Evolutionary conservation across 2,888 invertebrate species (phyloP).

Genomic region (Vannuccia rotundouncinata): DNA sequence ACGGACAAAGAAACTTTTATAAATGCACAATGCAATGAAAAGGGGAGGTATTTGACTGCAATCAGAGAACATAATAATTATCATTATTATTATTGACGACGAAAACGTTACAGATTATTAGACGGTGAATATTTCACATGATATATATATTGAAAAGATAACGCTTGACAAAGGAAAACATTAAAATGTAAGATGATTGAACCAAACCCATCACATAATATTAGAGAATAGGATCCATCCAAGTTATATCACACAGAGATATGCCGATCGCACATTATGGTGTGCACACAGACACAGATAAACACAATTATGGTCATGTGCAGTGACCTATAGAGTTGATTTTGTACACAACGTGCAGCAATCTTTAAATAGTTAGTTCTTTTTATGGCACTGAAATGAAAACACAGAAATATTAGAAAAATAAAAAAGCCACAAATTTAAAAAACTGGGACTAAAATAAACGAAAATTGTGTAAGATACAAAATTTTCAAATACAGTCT

Average conservation of each 20-base stretch:
- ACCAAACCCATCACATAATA: conserved; percentile 15
- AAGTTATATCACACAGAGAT: not conserved
- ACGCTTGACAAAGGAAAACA: conserved; percentile 2
- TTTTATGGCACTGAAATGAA: conserved; percentile 2
- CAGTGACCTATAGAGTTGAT: not conserved
- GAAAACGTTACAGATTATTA: not conserved
- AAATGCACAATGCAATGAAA: conserved; percentile 10
- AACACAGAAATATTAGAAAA: too few relatives aligned
- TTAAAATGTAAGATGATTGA: not conserved
- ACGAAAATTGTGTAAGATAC: too few relatives aligned
- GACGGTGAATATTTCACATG: not conserved
- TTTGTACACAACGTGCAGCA: conserved; percentile 4
- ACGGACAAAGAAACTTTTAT: conserved; percentile 2
- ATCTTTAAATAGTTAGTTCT: not conserved
- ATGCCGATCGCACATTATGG: not conserved
- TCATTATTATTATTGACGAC: not conserved
- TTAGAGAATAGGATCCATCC: not conserved
- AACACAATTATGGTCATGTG: not conserved
- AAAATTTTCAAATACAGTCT: too few relatives aligned
- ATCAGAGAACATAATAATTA: not conserved
- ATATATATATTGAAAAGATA: conserved; percentile 4
- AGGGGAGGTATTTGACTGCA: not conserved
- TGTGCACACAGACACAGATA: not conserved
- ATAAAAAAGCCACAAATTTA: too few relatives aligned
- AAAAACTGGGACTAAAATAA: too few relatives aligned